Base-by-base conservation (phyloP, 2,888 invertebrate species). In the Morpho helenor region DNA sequence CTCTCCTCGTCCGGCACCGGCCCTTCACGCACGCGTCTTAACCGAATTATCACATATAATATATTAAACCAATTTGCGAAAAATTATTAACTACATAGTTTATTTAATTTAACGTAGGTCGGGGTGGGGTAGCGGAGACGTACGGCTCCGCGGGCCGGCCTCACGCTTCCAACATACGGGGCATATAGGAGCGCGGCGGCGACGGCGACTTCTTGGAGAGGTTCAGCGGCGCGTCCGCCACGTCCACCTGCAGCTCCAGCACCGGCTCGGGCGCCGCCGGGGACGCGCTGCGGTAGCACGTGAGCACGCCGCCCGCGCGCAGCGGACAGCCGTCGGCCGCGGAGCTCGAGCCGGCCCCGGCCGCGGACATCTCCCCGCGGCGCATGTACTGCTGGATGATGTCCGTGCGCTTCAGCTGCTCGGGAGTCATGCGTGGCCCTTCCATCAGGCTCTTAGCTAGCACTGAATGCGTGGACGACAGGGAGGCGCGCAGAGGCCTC, bases 341-440 rank as follows among this genome's bases (percentile, higher is more conserved):
- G 63, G 91, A 89, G 1, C 91, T 88, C 7, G 91, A 90, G 0
- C 88, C 83, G 8, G 31, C 31, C 31, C 31, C 31, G 31, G 79
- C 74, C 23, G 77, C 75, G 59, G 84, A 80, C 7, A 90, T 82
- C 70, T 95, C 95, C 3, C 93, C 94, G 62, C 96, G 93, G 94
- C 97, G 96, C 82, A 98, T 96, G 84, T 96, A 96, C 80, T 95
- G 96, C 86, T 97, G 97, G 78, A 98, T 96, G 75, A 97, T 95
- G 84, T 98, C 97, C 43, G 96, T 96, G 75, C 97, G 94, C 83
- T 97, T 97, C 86, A 96, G 93, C 89, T 97, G 97, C 84, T 97
- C 97, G 54, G 97, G 96, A 48, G 96, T 97, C 96, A 97, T 97
- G 70, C 96, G 93, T 7, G 97, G 97, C n/a, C 96, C 96, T 77